Evolutionary conservation across 2,797 vertebrate genomes (phyloP), one percentile per base, ranked within the genome.

Genomic region (Sylvia borin): DNA sequence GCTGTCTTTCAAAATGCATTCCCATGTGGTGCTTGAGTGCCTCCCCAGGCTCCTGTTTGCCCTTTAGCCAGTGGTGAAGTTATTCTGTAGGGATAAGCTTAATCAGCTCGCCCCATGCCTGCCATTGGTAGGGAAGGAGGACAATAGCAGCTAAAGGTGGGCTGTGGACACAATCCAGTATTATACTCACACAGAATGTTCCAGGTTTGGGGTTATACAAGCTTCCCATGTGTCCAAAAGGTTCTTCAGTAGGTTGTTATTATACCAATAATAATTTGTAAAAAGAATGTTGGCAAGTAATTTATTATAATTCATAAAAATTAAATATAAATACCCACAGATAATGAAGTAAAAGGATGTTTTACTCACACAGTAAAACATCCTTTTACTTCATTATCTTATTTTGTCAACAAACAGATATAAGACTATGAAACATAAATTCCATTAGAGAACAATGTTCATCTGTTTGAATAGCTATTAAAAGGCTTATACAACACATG

Each of bases 351-450:
- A 84, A 75, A 65, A 3, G 12, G 13, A 42, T 9, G 7, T 7
- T 85, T 82, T 83, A 62, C 14, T 72, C 27, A 27, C 8, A 32
- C 22, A 62, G 8, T 6, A 43, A n/a, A n/a, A n/a, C n/a, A n/a
- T n/a, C n/a, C n/a, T n/a, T n/a, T n/a, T n/a, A n/a, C n/a, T n/a
- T n/a, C n/a, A n/a, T n/a, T n/a, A n/a, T n/a, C n/a, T n/a, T n/a
- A n/a, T n/a, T 47, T 92, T 91, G 11, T 75, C 47, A 90, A 81
- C 17, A 86, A 77, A 88, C 8, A 73, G 16, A 38, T 70, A 34
- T 5, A 58, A 76, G 29, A 48, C 24, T 32, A 65, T 20, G 34
- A 95, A 92, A 77, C 3, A 26, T 11, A 34, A 53, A 60, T 15
- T 87, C 14, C 42, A 42, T 67, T 90, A 88, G 20, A 81, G 31